Evolutionary conservation across 1,140 invertebrate species (phyloP), one percentile per base, ranked within the genome.

Genomic region (Amyelois transitella): DNA sequence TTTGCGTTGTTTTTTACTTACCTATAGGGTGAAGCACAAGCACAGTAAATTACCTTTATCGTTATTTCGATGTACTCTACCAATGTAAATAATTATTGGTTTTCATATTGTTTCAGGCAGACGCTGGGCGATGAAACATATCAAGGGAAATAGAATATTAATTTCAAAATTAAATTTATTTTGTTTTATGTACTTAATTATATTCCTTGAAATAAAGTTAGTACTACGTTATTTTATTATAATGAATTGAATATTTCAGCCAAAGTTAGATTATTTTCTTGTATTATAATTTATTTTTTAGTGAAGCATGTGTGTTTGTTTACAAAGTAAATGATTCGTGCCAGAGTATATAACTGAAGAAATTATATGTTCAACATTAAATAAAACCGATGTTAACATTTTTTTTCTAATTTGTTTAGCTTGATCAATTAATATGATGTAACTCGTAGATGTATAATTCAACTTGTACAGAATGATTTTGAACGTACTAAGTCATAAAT

Each of bases 41-140:
- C n/a, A n/a, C n/a, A n/a, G n/a, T n/a, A n/a, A n/a, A n/a, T n/a
- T n/a, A n/a, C n/a, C n/a, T n/a, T n/a, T n/a, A n/a, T n/a, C n/a
- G n/a, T n/a, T n/a, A n/a, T n/a, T n/a, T n/a, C n/a, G n/a, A n/a
- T n/a, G n/a, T n/a, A n/a, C n/a, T n/a, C n/a, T n/a, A n/a, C n/a
- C n/a, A n/a, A n/a, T n/a, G n/a, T n/a, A n/a, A n/a, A n/a, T n/a
- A n/a, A n/a, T n/a, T n/a, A n/a, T n/a, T 14, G 12, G 5, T 38
- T 38, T 38, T 10, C 8, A 14, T 5, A 14, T 38, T 38, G 12
- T 38, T 38, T 38, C 72, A 84, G 79, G 74, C 62, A 50, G 79
- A 82, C 54, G 72, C 76, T 51, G 79, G 76, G 47, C 79, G 79
- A 72, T 85, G 70, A 65, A 51, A n/a, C 7, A 21, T 48, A 14